Percentiles rank a stretch among this genome's conserved stretches.
phyloP scores from a whole-genome alignment of 1,140 invertebrate species.

The Drosophila triauraria region DNA sequence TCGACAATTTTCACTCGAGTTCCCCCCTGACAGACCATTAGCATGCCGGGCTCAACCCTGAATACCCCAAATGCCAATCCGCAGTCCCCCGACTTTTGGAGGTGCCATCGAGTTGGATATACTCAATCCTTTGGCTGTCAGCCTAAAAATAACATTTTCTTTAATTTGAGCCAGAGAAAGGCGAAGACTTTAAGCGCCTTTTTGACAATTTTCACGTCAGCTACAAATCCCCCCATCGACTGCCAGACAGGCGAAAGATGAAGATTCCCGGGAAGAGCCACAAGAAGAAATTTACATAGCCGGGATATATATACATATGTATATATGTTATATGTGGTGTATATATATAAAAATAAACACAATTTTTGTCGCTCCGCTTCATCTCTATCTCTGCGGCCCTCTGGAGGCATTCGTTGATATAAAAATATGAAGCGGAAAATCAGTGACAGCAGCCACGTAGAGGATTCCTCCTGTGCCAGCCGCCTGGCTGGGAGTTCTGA shows the following conservation, averaged over 20 bases:
- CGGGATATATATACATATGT: background rate
- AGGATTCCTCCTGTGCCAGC: slow-evolving; percentile 55
- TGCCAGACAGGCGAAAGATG: slow-evolving; percentile 35
- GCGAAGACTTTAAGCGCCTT: slow-evolving; percentile 77
- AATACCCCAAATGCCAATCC: slow-evolving; percentile 30
- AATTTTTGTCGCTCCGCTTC: slow-evolving; percentile 64
- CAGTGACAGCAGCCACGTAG: slow-evolving; percentile 69
- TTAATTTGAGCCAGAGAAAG: slow-evolving; percentile 58
- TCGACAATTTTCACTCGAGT: slow-evolving; percentile 44
- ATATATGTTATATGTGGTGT: slow-evolving; percentile 42
- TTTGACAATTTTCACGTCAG: slow-evolving; percentile 81
- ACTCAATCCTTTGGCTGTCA: slow-evolving; percentile 73
- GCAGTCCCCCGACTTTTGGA: slow-evolving; percentile 7
- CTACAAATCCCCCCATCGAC: slow-evolving; percentile 68
- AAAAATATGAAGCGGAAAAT: slow-evolving; percentile 81
- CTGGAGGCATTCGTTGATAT: slow-evolving; percentile 63
- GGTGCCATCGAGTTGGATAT: slow-evolving; percentile 42
- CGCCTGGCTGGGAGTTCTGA: slow-evolving; percentile 57
- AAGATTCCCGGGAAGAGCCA: slow-evolving; percentile 47
- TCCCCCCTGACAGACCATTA: slow-evolving; percentile 47
- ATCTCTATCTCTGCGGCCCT: slow-evolving; percentile 43
- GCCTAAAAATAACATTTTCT: slow-evolving; percentile 79
- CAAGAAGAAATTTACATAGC: slow-evolving; percentile 67
- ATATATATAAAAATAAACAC: slow-evolving; percentile 75
- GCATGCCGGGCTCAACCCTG: slow-evolving; percentile 34